phyloP scores from a whole-genome alignment of 2,113 vertebrate genomes.

The Tragelaphus strepsiceros region DNA sequence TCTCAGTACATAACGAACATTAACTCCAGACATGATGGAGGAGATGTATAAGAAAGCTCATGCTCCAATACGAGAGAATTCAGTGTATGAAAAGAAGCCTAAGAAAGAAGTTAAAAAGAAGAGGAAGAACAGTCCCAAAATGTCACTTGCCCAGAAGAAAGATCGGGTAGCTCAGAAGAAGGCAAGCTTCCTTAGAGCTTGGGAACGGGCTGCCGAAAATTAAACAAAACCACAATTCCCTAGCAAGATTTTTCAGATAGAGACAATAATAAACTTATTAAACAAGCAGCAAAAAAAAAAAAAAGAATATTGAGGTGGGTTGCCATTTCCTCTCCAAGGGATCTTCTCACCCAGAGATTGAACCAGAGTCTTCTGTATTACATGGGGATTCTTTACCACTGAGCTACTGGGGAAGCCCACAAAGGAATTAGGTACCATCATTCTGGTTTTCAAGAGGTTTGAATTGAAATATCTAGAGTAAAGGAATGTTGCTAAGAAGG shows the following conservation, averaged over 20 bases:
- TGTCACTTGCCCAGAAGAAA: background rate
- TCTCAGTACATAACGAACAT: fast-evolving
- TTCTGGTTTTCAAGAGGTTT: background rate
- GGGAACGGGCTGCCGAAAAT: background rate
- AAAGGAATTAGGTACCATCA: background rate
- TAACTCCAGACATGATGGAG: background rate
- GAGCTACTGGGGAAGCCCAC: background rate
- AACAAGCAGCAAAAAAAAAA: background rate
- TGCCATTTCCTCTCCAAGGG: background rate
- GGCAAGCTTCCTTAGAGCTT: background rate
- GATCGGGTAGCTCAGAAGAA: background rate
- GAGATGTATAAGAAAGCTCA: background rate
- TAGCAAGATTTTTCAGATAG: background rate
- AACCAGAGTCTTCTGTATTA: background rate
- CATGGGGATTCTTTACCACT: background rate
- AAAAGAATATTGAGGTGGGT: background rate
- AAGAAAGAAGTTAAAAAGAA: background rate
- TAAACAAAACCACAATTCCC: background rate
- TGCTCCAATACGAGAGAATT: background rate
- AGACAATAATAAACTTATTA: background rate
- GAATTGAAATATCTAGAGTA: background rate
- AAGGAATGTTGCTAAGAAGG: background rate
- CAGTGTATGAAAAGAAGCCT: background rate
- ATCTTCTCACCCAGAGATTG: background rate
- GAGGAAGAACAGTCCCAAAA: background rate